Conservation (phyloP, 2,888 invertebrate genomes). For the Heliconius cydno region DNA sequence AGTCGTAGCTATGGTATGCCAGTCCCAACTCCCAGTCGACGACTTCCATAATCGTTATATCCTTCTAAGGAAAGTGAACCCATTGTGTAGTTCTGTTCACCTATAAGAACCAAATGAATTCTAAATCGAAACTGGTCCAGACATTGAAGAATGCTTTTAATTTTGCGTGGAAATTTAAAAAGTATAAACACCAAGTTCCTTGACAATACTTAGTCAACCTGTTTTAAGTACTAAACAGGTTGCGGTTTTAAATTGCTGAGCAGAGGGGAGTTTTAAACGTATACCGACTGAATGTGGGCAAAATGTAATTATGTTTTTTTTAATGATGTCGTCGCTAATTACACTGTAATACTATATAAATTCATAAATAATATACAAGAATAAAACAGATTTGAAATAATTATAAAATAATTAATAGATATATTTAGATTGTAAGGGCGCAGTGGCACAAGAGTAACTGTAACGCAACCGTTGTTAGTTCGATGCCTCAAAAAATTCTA, state of each 20-base stretch:
- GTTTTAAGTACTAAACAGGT: constrained; percentile 22
- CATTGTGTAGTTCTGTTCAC: constrained; percentile 74
- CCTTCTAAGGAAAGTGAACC: constrained; percentile 75
- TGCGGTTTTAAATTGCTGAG: constrained; percentile 20
- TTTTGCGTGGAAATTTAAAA: constrained; percentile 42
- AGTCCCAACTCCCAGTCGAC: constrained; percentile 47
- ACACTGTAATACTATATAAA: background rate
- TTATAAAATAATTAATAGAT: no score
- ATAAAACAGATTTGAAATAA: background rate
- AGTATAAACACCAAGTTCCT: background rate
- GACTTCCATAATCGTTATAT: constrained; percentile 58
- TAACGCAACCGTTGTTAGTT: no score
- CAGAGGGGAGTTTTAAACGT: constrained; percentile 4
- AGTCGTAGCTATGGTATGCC: constrained; percentile 36
- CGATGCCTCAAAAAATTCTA: no score
- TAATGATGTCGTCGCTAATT: background rate
- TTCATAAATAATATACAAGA: background rate
- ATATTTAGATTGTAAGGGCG: no score
- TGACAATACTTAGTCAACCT: constrained; percentile 24
- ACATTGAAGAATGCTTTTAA: constrained; percentile 53
- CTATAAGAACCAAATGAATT: constrained; percentile 67
- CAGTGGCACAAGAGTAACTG: no score
- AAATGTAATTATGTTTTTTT: background rate
- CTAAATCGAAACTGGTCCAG: constrained; percentile 51
- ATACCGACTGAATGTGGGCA: background rate